phyloP scores from a whole-genome alignment of 2,797 vertebrate species.

The Pterois miles region DNA sequence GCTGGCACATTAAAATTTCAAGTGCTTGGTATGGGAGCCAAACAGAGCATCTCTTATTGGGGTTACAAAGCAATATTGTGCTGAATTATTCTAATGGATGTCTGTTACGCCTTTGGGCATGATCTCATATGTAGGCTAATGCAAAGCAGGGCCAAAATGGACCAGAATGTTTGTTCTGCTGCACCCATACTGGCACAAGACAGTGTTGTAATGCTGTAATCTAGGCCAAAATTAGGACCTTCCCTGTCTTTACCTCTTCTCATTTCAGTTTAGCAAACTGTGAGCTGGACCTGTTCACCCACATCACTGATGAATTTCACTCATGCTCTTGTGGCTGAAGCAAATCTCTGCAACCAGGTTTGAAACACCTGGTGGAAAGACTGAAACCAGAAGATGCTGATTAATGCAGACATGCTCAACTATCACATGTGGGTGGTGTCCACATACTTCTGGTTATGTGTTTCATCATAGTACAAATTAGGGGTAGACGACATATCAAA shows the following conservation, averaged over 20 bases:
- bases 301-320: neutral
- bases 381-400: neutral
- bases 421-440: neutral
- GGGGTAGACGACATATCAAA: too few species aligned
- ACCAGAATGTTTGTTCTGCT: slow-evolving; percentile 6
- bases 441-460: neutral
- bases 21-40: slow-evolving; percentile 21
- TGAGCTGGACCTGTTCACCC: neutral
- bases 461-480: too few species aligned
- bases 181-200: neutral
- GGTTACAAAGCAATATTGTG: slow-evolving; percentile 62
- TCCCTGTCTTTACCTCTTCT: neutral
- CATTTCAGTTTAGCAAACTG: neutral
- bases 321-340: neutral
- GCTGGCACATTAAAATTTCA: slow-evolving; percentile 40
- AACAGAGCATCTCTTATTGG: slow-evolving; percentile 67
- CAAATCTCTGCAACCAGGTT: neutral
- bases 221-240: neutral
- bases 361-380: neutral
- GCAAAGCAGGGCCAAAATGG: slow-evolving; percentile 9
- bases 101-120: slow-evolving; percentile 57
- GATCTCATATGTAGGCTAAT: slow-evolving; percentile 58
- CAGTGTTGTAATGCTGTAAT: neutral
- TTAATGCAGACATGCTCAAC: too few species aligned
- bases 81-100: slow-evolving; percentile 63